These are phyloP conservation scores for Agriopis marginaria DNA, from an alignment of 2,888 invertebrate genomes.

Conservation along the genomic window DNA sequence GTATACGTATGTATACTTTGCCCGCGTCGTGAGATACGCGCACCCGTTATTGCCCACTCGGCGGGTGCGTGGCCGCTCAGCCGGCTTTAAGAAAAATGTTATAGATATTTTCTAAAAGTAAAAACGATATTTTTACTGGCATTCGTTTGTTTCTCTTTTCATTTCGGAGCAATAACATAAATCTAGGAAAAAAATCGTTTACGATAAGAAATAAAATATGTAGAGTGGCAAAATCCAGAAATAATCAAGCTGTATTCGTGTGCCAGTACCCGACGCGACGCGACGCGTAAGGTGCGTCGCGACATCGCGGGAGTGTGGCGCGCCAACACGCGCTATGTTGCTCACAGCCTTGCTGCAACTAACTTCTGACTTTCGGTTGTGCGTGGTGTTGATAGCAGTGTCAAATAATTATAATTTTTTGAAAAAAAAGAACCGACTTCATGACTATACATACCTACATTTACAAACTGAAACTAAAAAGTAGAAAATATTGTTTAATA, in stretches of 20 bases:
- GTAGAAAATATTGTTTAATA: no score
- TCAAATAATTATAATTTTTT: no score
- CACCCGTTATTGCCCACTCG: neutral
- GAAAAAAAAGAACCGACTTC: no score
- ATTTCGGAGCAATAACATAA: conserved; percentile 22
- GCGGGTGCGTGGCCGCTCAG: neutral
- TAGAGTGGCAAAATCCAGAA: neutral
- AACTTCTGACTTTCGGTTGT: no score
- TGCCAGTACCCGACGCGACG: neutral
- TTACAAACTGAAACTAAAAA: no score
- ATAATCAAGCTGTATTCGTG: conserved; percentile 4
- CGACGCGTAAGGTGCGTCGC: neutral
- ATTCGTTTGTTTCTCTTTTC: conserved; percentile 21
- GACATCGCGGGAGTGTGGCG: neutral
- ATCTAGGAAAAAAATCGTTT: conserved; percentile 17
- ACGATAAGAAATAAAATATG: conserved; percentile 10
- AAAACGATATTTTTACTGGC: conserved; percentile 31
- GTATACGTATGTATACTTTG: no score
- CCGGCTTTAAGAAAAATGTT: neutral
- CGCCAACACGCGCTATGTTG: neutral
- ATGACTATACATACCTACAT: no score
- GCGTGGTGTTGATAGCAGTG: no score
- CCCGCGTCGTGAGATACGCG: neutral
- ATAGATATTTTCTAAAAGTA: conserved; percentile 9
- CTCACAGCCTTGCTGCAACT: neutral